Evolutionary conservation across 2,113 vertebrate species (phyloP).

Genomic region (Phalacrocorax aristotelis): DNA sequence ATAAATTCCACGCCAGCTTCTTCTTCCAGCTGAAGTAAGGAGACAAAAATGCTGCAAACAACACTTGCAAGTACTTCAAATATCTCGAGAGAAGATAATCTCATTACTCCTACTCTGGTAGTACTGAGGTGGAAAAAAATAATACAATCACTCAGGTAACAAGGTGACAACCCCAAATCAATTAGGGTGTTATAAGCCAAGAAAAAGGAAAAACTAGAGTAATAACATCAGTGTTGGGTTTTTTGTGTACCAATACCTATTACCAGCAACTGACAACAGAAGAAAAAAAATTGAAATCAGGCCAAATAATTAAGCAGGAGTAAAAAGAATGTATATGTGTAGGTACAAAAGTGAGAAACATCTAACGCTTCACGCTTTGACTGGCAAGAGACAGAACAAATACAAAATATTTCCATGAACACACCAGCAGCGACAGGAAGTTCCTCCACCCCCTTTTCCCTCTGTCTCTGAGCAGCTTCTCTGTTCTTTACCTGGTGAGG

Average conservation of each 20-base stretch:
- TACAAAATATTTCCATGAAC: not conserved
- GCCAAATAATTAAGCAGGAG: not conserved
- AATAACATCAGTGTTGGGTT: not conserved
- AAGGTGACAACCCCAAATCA: not conserved
- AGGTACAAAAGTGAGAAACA: not conserved
- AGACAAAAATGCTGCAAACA: not conserved
- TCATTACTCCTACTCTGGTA: not conserved
- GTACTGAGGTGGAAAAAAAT: not conserved
- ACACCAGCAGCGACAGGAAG: not conserved
- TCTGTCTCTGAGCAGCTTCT: not conserved
- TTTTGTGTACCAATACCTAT: not conserved
- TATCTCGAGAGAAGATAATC: not conserved
- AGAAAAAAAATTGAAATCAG: not conserved
- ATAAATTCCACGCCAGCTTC: not conserved
- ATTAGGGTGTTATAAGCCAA: not conserved
- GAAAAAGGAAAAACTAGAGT: not conserved
- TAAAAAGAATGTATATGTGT: not conserved
- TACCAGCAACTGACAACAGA: not conserved
- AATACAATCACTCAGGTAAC: not conserved
- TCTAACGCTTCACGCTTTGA: rapidly evolving
- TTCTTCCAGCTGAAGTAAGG: not conserved
- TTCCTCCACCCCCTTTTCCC: not conserved
- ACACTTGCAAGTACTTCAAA: not conserved
- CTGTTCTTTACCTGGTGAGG: not conserved
- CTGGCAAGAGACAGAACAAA: not conserved